Percentiles rank a stretch among this genome's conserved stretches.
phyloP scores from a whole-genome alignment of 2,797 vertebrate genomes.

The Arctocebus calabarensis region DNA sequence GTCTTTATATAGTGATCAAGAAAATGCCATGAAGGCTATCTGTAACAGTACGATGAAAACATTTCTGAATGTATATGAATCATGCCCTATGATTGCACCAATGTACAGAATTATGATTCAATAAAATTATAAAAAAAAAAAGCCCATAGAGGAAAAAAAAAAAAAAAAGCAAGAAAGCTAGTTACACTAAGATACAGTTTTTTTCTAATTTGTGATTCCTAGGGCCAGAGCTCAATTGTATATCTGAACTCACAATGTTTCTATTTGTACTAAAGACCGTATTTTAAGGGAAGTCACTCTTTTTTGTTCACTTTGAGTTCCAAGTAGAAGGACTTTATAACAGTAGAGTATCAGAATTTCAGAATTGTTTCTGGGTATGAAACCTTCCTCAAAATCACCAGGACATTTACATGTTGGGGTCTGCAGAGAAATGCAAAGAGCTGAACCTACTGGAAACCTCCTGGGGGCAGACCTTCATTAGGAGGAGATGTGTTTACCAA shows the following conservation, averaged over 20 bases:
- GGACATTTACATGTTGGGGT: background rate
- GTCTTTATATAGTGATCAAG: too few species aligned
- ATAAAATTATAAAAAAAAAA: too few species aligned
- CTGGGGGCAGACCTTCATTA: slow-evolving; percentile 48
- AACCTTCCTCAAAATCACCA: background rate
- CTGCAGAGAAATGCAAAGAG: slow-evolving; percentile 48
- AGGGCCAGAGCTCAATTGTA: background rate
- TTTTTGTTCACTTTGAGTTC: background rate
- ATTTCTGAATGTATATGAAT: too few species aligned
- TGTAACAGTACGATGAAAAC: too few species aligned
- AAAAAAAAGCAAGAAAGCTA: background rate
- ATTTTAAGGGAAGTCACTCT: background rate
- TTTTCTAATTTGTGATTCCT: background rate
- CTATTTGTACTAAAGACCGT: background rate
- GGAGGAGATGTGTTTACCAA: slow-evolving; percentile 21
- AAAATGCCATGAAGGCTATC: too few species aligned
- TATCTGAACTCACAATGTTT: background rate
- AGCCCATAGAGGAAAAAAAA: background rate
- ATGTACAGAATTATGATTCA: too few species aligned
- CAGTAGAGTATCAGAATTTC: background rate
- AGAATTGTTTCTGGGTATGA: background rate
- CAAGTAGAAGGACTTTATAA: background rate
- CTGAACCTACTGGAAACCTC: background rate
- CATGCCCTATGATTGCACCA: too few species aligned
- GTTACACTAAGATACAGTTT: background rate